A percentile compares a stretch with the other conserved stretches of the same genome.
Evolutionary conservation across 1,140 invertebrate genomes (phyloP).

Genomic region (Teleogryllus occipitalis): DNA sequence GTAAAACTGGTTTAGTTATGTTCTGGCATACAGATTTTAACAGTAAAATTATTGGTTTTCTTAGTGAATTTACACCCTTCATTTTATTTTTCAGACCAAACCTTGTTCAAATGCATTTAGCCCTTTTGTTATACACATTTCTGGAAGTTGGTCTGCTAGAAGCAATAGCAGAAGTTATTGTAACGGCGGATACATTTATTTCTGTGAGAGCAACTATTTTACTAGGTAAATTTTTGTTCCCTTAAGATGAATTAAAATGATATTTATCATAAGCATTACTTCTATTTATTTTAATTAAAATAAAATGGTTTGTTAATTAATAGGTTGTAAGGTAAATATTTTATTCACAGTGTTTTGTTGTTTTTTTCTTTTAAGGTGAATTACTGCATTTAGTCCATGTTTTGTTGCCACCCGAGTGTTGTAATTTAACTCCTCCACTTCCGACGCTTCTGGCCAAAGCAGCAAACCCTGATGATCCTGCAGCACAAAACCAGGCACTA

Average conservation of each 20-base stretch:
- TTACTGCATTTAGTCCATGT: conserved; percentile 77
- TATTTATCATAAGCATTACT: no score
- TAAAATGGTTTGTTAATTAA: not conserved
- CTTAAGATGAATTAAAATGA: not conserved
- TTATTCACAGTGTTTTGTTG: not conserved
- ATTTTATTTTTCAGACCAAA: conserved; percentile 59
- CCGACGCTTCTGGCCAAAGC: conserved; percentile 72
- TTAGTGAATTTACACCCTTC: not conserved
- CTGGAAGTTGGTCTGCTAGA: conserved; percentile 77
- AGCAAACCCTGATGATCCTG: conserved; percentile 44
- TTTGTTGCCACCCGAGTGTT: conserved; percentile 74
- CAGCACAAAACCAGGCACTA: conserved; percentile 57
- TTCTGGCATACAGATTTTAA: no score
- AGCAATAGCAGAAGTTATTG: conserved; percentile 84
- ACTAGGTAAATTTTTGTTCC: conserved; percentile 44
- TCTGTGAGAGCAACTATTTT: conserved; percentile 84
- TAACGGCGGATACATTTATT: conserved; percentile 77
- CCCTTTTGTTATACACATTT: conserved; percentile 81
- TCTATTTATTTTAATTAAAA: no score
- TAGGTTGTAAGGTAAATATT: not conserved
- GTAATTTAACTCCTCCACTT: conserved; percentile 69
- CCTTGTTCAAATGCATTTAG: conserved; percentile 81
- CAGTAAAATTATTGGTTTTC: no score
- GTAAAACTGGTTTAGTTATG: no score
- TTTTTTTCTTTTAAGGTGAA: conserved; percentile 46